Evolutionary conservation across 2,888 invertebrate species (phyloP), one percentile per base, ranked within the genome.

Genomic region (Hydraecia micacea): DNA sequence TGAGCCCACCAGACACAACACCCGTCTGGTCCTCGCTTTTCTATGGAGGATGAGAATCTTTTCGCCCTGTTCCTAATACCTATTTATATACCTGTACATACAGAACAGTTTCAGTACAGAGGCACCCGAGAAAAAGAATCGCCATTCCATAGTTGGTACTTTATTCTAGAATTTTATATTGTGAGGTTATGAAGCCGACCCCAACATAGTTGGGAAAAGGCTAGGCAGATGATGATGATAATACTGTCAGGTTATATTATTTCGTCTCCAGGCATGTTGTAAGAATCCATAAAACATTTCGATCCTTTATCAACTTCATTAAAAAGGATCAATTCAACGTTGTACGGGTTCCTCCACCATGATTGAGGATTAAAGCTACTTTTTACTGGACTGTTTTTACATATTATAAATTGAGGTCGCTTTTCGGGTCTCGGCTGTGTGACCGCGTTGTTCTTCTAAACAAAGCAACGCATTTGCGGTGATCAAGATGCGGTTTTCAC

Each of bases 221-320:
- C n/a, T n/a, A n/a, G n/a, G n/a, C n/a, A n/a, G n/a, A n/a, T n/a
- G n/a, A n/a, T n/a, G n/a, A n/a, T n/a, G n/a, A n/a, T n/a, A n/a
- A n/a, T n/a, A n/a, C n/a, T n/a, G 11, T 21, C 52, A 65, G 15
- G 55, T 28, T n/a, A 72, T 32, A 32, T 32, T 52, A 65, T 46
- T 79, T 28, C 13, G 32, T 62, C 5, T n/a, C 42, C 62, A 55
- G 25, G 46, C 36, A 63, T 36, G 72, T 63, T 39, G 39, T 5
- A 15, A 13, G 81, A 65, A 49, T n/a, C 73, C 73, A n/a, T 81
- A 79, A 1, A 66, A 73, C 36, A 25, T 46, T 25, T 52, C 36
- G n/a, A 32, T 73, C n/a, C 11, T 32, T 80, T 58, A 73, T 49
- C 55, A 79, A 73, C 9, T 73, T 81, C 7, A 55, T 74, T 60